These are phyloP conservation scores for Hemitrygon akajei DNA, from an alignment of 2,797 vertebrate species.

Conservation along the genomic window DNA sequence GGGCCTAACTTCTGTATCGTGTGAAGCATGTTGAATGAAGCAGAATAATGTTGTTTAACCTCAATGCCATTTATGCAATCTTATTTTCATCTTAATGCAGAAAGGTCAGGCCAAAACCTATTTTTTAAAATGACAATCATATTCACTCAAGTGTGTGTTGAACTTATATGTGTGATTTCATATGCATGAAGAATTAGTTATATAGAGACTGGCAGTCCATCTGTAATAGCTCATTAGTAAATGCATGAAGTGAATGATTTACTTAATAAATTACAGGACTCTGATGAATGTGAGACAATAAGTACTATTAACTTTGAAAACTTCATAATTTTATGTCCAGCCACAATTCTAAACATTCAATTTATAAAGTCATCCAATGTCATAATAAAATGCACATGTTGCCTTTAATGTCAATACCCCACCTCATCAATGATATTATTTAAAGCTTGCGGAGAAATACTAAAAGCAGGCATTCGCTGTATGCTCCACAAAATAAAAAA, in stretches of 20 bases:
- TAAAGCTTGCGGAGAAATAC: neutral
- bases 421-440: neutral
- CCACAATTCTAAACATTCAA: conserved; percentile 22
- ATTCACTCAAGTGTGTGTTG: conserved; percentile 31
- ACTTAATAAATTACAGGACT: conserved; percentile 43
- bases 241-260: conserved; percentile 31
- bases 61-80: conserved; percentile 31
- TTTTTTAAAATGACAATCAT: conserved; percentile 34
- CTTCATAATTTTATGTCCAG: conserved; percentile 26
- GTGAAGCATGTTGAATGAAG: conserved; percentile 30
- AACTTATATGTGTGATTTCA: conserved; percentile 33
- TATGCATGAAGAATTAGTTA: conserved; percentile 28
- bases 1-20: conserved; percentile 7
- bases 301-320: conserved; percentile 34
- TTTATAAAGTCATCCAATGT: conserved; percentile 19
- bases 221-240: conserved; percentile 29
- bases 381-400: neutral
- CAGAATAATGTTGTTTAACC: conserved; percentile 27
- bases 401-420: neutral
- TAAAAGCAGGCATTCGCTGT: neutral
- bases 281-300: conserved; percentile 48
- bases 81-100: conserved; percentile 27
- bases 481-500: neutral
- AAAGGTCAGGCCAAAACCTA: conserved; percentile 34
- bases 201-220: conserved; percentile 19